Evolutionary conservation across 2,888 invertebrate species (phyloP).

Genomic region (Parasteatoda lunata): DNA sequence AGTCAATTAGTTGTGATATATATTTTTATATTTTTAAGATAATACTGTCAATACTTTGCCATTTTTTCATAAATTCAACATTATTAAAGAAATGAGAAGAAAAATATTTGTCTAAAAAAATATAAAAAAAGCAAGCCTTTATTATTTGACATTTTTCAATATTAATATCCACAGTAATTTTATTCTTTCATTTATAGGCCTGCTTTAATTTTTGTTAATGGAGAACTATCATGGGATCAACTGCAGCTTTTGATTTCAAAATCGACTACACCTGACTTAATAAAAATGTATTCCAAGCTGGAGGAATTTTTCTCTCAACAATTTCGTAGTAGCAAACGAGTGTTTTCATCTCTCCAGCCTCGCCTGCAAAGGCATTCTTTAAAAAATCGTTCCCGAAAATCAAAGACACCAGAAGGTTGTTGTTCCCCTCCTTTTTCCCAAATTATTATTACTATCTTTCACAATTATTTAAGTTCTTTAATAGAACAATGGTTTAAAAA

Average conservation of each 20-base stretch:
- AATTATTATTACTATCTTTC: too few species aligned
- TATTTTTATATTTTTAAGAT: too few species aligned
- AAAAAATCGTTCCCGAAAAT: conserved; percentile 70
- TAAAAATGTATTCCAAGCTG: conserved; percentile 96
- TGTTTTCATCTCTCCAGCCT: conserved; percentile 82
- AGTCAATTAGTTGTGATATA: too few species aligned
- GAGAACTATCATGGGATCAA: conserved; percentile 95
- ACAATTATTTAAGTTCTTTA: too few species aligned
- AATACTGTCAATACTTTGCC: too few species aligned
- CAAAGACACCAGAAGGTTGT: conserved; percentile 71
- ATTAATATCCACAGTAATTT: neutral
- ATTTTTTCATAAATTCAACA: too few species aligned
- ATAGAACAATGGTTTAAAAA: too few species aligned
- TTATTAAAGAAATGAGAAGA: too few species aligned
- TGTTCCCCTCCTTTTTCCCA: too few species aligned
- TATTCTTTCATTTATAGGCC: conserved; percentile 78
- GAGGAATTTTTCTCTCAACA: conserved; percentile 99
- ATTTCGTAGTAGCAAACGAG: conserved; percentile 94
- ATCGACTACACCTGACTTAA: conserved; percentile 95
- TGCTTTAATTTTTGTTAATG: conserved; percentile 92
- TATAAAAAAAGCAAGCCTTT: too few species aligned
- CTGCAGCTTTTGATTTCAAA: conserved; percentile 97
- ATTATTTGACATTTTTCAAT: neutral
- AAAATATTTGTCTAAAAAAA: too few species aligned
- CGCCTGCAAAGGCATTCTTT: conserved; percentile 73